A percentile compares a stretch with the other conserved stretches of the same genome.
Conservation (phyloP, 1,140 invertebrate genomes). For the Hylyphantes graminicola region DNA sequence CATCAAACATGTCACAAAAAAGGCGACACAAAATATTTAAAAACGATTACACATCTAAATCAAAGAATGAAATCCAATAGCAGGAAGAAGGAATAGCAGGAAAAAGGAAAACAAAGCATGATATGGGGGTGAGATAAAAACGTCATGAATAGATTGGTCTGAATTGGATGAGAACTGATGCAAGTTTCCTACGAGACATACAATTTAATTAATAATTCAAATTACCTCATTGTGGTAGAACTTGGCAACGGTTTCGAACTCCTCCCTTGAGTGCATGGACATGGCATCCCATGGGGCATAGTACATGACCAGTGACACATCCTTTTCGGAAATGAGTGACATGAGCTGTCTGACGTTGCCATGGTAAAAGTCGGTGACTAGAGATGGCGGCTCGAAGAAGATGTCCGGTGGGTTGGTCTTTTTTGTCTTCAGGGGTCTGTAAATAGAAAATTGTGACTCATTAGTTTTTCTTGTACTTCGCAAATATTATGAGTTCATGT, state of each 20-base stretch:
- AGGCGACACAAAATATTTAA: too few relatives aligned
- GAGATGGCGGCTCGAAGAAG: constrained; percentile 75
- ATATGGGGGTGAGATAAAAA: too few relatives aligned
- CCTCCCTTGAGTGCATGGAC: constrained; percentile 76
- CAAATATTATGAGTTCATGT: too few relatives aligned
- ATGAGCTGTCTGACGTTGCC: constrained; percentile 77
- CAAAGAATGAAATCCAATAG: too few relatives aligned
- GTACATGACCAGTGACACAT: constrained; percentile 85
- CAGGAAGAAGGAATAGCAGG: too few relatives aligned
- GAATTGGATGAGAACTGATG: too few relatives aligned
- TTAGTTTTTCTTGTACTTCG: too few relatives aligned
- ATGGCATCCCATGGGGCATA: constrained; percentile 91
- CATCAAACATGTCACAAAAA: too few relatives aligned
- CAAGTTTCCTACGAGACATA: too few relatives aligned
- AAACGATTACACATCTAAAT: too few relatives aligned
- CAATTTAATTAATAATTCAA: background rate
- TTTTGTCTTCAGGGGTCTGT: constrained; percentile 75
- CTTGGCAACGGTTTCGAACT: constrained; percentile 80
- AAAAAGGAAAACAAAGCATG: too few relatives aligned
- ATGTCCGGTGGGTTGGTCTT: constrained; percentile 74
- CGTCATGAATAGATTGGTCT: too few relatives aligned
- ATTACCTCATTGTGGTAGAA: constrained; percentile 77
- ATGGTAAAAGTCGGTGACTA: constrained; percentile 79
- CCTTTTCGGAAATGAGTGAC: constrained; percentile 72
- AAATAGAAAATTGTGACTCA: constrained; percentile 64